Base-by-base conservation (phyloP, 2,888 invertebrate genomes). In the Drosophila leonis region DNA sequence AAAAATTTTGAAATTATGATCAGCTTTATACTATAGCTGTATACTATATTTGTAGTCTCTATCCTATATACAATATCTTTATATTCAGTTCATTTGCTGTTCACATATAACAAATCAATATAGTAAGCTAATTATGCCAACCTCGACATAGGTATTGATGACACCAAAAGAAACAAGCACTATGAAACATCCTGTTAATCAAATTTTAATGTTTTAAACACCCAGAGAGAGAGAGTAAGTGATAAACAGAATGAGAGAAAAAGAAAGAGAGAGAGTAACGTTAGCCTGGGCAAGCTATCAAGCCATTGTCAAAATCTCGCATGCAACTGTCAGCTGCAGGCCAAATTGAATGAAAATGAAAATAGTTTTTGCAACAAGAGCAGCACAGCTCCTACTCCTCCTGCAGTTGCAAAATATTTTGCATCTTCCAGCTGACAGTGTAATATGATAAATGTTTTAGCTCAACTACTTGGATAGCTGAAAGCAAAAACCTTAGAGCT, bases 321-420 rank as follows among this genome's bases (percentile, higher is more conserved):
- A 57, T 62, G 56, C 49, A 72, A 46, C 55, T 86, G 83, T 54
- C 86, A 75, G 57, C 66, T 80, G 49, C 70, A 80, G 65, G 74
- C 49, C 52, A 59, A 63, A 69, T 60, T 66, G 54, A 74, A 66
- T 66, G 66, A 68, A 70, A 75, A 75, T 68, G 52, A 33, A 60
- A 75, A 67, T 72, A 42, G 49, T 48, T 80, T 80, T 69, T 69
- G 33, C 35, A 35, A 24, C 13, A 20, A 10, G 10, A 55, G 7
- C 24, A n/a, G 61, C 33, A 6, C n/a, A 27, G 46, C 27, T 46
- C 4, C 27, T 12, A 15, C 27, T 18, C 27, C 18, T 37, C 7
- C 24, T 0, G 18, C 12, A 10, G 24, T 44, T 31, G 31, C 9
- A 20, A 31, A 56, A 35, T 46, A n/a, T 44, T 33, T n/a, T 46